Evolutionary conservation across 2,113 vertebrate genomes (phyloP), one percentile per base, ranked within the genome.

Genomic region (Alethe castanea): DNA sequence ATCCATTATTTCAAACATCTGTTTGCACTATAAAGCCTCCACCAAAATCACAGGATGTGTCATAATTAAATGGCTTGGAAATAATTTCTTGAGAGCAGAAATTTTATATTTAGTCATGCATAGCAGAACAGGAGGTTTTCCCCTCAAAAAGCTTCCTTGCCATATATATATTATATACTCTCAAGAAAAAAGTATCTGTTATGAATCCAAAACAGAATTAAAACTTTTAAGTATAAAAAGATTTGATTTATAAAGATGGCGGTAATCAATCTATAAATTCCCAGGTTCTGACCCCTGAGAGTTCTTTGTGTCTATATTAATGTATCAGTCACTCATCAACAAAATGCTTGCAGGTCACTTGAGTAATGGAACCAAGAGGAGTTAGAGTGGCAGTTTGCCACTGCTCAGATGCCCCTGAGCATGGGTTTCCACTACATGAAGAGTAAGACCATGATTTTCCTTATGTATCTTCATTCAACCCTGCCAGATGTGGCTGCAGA

Each of bases 1-100:
- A 86, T 82, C 28, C 31, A 64, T 92, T 84, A 85, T 91, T 95
- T 94, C 57, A 87, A 94, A 91, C 76, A 86, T 92, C 60, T 90
- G 80, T 29, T 25, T 93, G 48, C 54, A 69, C 82, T 84, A 91
- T 53, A 91, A 92, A 78, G 7, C 35, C 42, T 93, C 40, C 26
- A 86, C 29, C 28, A 81, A 93, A 90, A 88, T 92, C 80, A 78
- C 28, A 59, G 60, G 64, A 81, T 78, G 36, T 50, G 50, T 86
- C 38, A 36, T 52, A 95, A 93, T 86, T 86, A 93, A 94, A 94
- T 44, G 52, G 38, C 36, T 86, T 88, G 79, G 92, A 90, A 92
- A 72, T 88, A 64, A 91, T 73, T 93, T 93, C 18, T 90, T 71
- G 52, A 91, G 71, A 94, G 57, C n/a, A 92, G 48, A 79, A 78